Percentiles rank a stretch among this genome's conserved stretches.
Conservation (phyloP, 1,140 invertebrate species). For the Procambarus clarkii region DNA sequence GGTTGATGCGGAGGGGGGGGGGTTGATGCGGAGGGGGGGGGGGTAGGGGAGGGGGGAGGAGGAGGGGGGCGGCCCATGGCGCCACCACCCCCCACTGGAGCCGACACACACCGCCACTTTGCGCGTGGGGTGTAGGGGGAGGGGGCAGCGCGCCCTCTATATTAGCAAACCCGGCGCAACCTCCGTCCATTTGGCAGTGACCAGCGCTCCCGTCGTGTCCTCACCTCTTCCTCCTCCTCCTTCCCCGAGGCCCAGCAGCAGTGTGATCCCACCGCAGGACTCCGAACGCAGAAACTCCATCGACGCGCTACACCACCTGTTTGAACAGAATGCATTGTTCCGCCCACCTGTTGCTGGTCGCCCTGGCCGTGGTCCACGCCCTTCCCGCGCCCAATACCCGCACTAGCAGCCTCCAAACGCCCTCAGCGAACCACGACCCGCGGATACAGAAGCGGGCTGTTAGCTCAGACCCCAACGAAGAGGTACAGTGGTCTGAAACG, state of each 20-base stretch:
- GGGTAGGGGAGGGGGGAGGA: no score
- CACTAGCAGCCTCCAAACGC: not conserved
- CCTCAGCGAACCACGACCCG: not conserved
- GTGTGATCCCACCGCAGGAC: not conserved
- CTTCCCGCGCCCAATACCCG: not conserved
- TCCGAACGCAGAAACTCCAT: not conserved
- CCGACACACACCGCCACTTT: not conserved
- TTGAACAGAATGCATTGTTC: not conserved
- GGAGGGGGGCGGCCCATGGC: no score
- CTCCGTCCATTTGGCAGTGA: not conserved
- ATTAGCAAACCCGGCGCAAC: not conserved
- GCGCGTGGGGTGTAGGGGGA: no score
- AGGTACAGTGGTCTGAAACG: not conserved
- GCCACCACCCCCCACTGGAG: no score
- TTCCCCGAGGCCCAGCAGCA: not conserved
- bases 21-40: no score
- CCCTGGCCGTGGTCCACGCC: not conserved
- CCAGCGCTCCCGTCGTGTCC: not conserved
- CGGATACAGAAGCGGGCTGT: not conserved
- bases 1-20: no score
- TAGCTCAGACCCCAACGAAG: not conserved
- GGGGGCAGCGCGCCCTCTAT: not conserved
- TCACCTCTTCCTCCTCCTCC: not conserved
- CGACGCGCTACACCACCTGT: not conserved
- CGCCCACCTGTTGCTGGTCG: constrained; percentile 1